Evolutionary conservation across 1,140 invertebrate genomes (phyloP), one percentile per base, ranked within the genome.

Genomic region (Pseudomyrmex concolor): DNA sequence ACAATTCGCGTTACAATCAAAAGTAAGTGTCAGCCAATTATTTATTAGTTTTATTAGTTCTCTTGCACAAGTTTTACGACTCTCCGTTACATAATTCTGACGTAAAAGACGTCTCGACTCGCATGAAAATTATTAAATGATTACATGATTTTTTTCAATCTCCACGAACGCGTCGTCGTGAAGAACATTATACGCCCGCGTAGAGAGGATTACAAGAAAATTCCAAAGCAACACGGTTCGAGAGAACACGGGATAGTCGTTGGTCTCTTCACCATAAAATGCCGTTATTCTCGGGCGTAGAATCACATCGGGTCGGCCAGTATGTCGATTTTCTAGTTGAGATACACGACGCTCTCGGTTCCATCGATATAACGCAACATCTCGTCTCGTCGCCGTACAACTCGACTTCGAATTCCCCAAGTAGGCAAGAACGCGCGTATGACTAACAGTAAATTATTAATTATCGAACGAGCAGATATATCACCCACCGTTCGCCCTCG

Each of bases 381-480:
- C 4, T 34, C 4, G 82, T 82, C 77, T 86, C 43, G 64, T 87
- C 19, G 83, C 89, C 89, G 83, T 90, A 74, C 34, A 0, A 34
- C 55, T 85, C 85, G 84, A 84, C 50, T 84, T 89, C 54, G 86
- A 86, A 90, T 90, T 89, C 84, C 70, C 85, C 70, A 83, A 88
- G 83, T 86, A 84, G 78, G 64, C 80, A 89, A 83, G 83, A 84
- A 88, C 82, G 89, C 34, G 25, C 76, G 70, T 86, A 84, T 90
- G 88, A 90, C 84, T 89, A 89, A 90, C 74, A 89, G 76, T 45
- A 64, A 34, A 34, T 34, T 34, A 34, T 34, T 5, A 34, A 34
- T 34, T 83, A 70, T 86, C 76, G 25, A 55, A 50, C 43, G 66
- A 80, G 70, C 59, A 60, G 17, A 34, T 51, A 66, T 60, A 9